These are phyloP conservation scores for Leguminivora glycinivorella DNA, from an alignment of 1,140 invertebrate species.

Conservation along the genomic window DNA sequence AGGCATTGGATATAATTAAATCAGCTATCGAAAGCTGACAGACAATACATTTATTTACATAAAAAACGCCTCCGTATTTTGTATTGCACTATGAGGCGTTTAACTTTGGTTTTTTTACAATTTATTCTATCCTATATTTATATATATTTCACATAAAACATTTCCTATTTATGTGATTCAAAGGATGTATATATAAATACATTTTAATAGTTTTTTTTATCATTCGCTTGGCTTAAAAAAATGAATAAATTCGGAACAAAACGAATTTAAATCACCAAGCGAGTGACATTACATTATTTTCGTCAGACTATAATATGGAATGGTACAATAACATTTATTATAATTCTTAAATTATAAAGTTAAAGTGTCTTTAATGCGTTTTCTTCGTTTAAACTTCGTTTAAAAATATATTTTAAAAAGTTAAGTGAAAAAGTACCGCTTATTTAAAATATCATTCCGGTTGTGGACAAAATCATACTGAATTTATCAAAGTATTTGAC, in stretches of 20 bases:
- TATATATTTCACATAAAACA: background rate
- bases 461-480: no score
- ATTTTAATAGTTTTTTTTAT: background rate
- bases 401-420: background rate
- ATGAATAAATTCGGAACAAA: background rate
- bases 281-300: background rate
- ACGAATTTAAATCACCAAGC: background rate
- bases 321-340: background rate
- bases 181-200: background rate
- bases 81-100: conserved; percentile 21
- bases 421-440: background rate
- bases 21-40: conserved; percentile 18
- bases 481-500: no score
- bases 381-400: background rate
- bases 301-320: background rate
- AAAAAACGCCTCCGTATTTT: conserved; percentile 4
- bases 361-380: background rate
- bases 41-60: conserved; percentile 26
- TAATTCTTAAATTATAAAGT: background rate
- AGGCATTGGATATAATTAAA: background rate
- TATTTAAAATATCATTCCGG: background rate
- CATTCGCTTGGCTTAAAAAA: background rate
- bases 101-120: conserved; percentile 13
- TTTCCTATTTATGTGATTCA: background rate
- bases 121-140: conserved; percentile 8